Base-by-base conservation (phyloP, 2,888 invertebrate species). In the Sphaerolaimus hirsutus region DNA sequence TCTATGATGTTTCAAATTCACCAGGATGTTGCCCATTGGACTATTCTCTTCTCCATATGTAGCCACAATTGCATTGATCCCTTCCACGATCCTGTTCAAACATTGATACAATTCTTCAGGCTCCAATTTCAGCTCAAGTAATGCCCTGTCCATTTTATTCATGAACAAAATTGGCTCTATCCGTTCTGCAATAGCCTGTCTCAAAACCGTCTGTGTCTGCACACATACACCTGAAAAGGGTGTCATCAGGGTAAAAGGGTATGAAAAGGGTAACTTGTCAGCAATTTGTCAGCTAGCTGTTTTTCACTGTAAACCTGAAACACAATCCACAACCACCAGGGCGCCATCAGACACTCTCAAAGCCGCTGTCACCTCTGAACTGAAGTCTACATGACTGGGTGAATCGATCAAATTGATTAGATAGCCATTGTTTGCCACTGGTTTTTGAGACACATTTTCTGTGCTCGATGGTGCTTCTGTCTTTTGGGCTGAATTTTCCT, bases 51-150 rank as follows among this genome's bases (percentile, higher is more conserved):
- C 45, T 21, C 23, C 45, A 45, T 54, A 53, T 10, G 50, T 50
- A 19, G 49, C 44, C 2, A 54, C 44, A n/a, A 54, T 29, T 23
- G 24, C 44, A 44, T 54, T 54, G 35, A 51, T 43, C 25, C 43
- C 43, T 21, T 52, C 46, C 21, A 54, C 40, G 27, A 48, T 44
- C 22, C 29, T 4, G 19, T 23, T 41, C 19, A 25, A n/a, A 7
- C 17, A n/a, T 5, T 32, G 91, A 71, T 84, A 91, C 46, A 93
- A 73, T 65, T 86, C 84, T 69, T 93, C 93, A 52, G 80, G 76
- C 49, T 82, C 87, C 59, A 91, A 70, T 37, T 47, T 43, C 37
- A 27, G 45, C 26, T 41, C 49, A 19, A 45, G 37, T 27, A 44
- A 24, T 1, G 43, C 49, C 17, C 54, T 47, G 43, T 54, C 54